Conservation (phyloP, 2,797 vertebrate genomes). For the Cephalopachus bancanus region DNA sequence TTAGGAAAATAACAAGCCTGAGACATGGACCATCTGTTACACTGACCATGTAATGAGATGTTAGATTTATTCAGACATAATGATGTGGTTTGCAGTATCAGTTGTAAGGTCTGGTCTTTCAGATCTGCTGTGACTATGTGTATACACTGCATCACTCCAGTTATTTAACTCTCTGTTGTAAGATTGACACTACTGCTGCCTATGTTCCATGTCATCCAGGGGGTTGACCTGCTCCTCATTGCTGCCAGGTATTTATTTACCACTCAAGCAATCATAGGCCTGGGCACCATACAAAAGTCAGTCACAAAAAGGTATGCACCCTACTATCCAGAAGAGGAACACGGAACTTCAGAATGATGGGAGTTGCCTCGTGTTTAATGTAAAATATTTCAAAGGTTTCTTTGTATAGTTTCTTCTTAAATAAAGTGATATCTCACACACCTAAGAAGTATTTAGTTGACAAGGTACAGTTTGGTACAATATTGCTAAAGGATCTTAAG, state of each 20-base stretch:
- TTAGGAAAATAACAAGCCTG: constrained; percentile 69
- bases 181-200: neutral
- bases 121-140: constrained; percentile 59
- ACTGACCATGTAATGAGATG: constrained; percentile 72
- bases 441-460: neutral
- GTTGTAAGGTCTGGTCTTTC: constrained; percentile 81
- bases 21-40: constrained; percentile 79
- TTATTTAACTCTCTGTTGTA: constrained; percentile 16
- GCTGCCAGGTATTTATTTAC: neutral
- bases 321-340: neutral
- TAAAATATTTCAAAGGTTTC: neutral
- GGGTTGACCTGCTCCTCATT: neutral
- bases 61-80: constrained; percentile 72
- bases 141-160: neutral
- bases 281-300: neutral
- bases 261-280: neutral
- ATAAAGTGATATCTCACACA: neutral
- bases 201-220: neutral
- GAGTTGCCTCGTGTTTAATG: neutral
- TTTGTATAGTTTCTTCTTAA: neutral
- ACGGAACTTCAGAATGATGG: neutral
- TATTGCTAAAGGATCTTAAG: neutral
- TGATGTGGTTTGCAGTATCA: constrained; percentile 73
- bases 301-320: neutral
- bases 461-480: neutral